Percentiles rank a stretch among this genome's conserved stretches.
phyloP scores from a whole-genome alignment of 2,113 vertebrate species.

The Toxostoma redivivum region DNA sequence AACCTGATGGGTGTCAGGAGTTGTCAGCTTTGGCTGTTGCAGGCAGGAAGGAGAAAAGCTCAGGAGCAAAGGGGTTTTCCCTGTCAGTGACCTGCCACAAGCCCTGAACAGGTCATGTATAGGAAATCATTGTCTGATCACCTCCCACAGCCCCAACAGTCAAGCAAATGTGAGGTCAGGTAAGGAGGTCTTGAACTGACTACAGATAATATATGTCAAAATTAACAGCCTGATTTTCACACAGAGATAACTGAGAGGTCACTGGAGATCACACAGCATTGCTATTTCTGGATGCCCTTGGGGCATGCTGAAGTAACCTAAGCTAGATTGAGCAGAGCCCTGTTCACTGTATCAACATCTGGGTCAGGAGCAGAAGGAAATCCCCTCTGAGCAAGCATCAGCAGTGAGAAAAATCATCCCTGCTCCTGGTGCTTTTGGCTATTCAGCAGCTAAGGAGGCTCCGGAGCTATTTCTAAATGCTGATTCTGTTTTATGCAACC shows the following conservation, averaged over 20 bases:
- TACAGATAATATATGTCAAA: neutral
- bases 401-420: neutral
- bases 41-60: neutral
- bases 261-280: neutral
- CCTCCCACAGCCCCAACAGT: neutral
- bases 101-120: neutral
- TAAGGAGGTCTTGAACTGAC: neutral
- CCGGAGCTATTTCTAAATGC: accelerated
- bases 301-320: neutral
- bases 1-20: neutral
- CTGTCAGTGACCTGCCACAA: neutral
- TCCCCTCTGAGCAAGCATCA: neutral
- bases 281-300: slow-evolving; percentile 22
- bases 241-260: neutral
- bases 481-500: neutral
- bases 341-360: neutral
- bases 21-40: neutral
- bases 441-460: neutral
- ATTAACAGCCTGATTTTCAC: slow-evolving; percentile 4
- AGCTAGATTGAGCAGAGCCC: neutral
- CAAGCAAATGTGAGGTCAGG: neutral
- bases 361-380: slow-evolving; percentile 19
- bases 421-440: neutral
- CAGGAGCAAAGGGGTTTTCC: neutral
- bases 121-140: neutral